phyloP scores from a whole-genome alignment of 1,140 invertebrate genomes.

The Zophobas atratus region DNA sequence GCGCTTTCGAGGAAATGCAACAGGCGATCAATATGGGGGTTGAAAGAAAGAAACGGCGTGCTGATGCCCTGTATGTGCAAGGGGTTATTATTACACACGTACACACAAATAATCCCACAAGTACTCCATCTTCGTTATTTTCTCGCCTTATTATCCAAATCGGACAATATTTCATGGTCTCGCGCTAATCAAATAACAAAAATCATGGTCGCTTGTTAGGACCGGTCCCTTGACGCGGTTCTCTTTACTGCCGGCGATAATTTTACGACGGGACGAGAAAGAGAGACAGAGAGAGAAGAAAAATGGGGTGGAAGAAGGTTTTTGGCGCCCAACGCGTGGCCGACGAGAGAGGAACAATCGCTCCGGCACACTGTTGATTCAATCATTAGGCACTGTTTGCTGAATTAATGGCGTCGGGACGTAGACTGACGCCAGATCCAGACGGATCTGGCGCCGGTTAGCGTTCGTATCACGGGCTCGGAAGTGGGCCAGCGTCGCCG shows the following conservation, averaged over 20 bases:
- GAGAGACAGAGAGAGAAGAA: neutral
- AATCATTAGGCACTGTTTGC: conserved; percentile 67
- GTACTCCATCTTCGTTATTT: conserved; percentile 22
- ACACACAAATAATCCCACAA: conserved; percentile 24
- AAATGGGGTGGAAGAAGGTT: neutral
- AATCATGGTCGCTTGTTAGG: conserved; percentile 2
- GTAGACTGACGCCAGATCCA: conserved; percentile 62
- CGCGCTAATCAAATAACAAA: neutral
- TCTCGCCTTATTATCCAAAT: conserved; percentile 27
- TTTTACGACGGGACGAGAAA: conserved; percentile 5
- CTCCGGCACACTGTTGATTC: conserved; percentile 65
- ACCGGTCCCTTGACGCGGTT: conserved; percentile 10
- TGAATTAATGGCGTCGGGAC: conserved; percentile 66
- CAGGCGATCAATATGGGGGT: conserved; percentile 59
- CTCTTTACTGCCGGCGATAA: conserved; percentile 17
- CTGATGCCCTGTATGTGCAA: conserved; percentile 19
- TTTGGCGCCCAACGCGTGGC: conserved; percentile 34
- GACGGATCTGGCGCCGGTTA: conserved; percentile 61
- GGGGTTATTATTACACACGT: neutral
- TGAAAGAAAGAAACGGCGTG: conserved; percentile 32
- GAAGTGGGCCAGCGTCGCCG: conserved; percentile 40
- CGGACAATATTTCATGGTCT: conserved; percentile 23
- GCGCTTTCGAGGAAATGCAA: conserved; percentile 54
- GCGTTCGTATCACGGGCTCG: conserved; percentile 27
- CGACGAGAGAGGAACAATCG: conserved; percentile 19